phyloP scores from a whole-genome alignment of 2,797 vertebrate species.

The Microcaecilia unicolor region DNA sequence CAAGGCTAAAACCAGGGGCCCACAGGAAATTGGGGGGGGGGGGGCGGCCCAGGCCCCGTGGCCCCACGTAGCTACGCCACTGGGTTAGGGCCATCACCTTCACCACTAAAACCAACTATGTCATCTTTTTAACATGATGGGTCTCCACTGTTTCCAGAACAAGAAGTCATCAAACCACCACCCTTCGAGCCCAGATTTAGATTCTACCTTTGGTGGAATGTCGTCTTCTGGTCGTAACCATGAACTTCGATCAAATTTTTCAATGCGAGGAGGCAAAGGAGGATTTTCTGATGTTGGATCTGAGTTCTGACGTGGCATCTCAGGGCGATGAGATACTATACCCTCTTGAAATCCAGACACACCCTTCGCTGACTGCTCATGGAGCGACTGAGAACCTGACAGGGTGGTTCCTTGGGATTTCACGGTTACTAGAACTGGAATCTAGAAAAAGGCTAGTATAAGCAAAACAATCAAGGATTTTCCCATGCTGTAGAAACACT shows the following conservation, averaged over 20 bases:
- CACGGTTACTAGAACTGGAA: conserved; percentile 87
- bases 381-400: conserved; percentile 93
- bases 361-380: conserved; percentile 86
- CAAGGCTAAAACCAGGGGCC: too few relatives aligned
- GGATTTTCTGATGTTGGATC: conserved; percentile 97
- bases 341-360: conserved; percentile 82
- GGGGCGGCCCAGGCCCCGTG: too few relatives aligned
- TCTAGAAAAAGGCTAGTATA: conserved; percentile 29
- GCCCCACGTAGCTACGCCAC: too few relatives aligned
- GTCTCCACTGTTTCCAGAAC: too few relatives aligned
- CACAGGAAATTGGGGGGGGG: too few relatives aligned
- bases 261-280: conserved; percentile 78
- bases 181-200: neutral
- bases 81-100: too few relatives aligned
- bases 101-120: too few relatives aligned
- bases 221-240: conserved; percentile 97
- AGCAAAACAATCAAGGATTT: too few relatives aligned
- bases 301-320: conserved; percentile 97
- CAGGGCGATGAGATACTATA: conserved; percentile 83
- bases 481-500: too few relatives aligned
- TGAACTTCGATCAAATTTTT: conserved; percentile 91
- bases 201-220: conserved; percentile 87
- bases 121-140: too few relatives aligned
- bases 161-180: neutral
- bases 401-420: conserved; percentile 89